Percentiles rank a stretch among this genome's conserved stretches.
Evolutionary conservation across 2,888 invertebrate species (phyloP).

Genomic region (Folsomia candida): DNA sequence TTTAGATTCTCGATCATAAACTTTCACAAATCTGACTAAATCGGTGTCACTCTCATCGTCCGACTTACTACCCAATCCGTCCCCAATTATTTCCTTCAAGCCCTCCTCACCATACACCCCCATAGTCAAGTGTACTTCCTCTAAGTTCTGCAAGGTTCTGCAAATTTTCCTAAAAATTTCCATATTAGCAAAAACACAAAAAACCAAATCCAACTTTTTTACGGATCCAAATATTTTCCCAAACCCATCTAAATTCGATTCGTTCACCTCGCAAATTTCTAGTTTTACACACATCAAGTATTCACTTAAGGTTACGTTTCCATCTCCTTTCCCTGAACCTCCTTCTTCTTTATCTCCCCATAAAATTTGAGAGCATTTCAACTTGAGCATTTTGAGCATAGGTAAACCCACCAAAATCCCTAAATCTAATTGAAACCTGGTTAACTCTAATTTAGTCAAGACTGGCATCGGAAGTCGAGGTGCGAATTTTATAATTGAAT

Average conservation of each 20-base stretch:
- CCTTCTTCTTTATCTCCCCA: too few species aligned
- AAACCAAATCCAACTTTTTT: background rate
- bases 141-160: background rate
- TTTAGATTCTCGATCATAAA: background rate
- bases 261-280: background rate
- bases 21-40: background rate
- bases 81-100: background rate
- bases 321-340: too few species aligned
- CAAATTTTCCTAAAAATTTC: background rate
- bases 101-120: background rate
- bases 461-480: constrained; percentile 13
- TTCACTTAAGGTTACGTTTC: background rate
- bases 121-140: background rate
- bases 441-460: constrained; percentile 18
- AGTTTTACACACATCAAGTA: background rate
- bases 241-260: background rate
- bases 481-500: background rate
- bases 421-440: background rate
- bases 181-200: background rate
- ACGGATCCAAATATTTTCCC: background rate
- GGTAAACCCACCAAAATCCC: background rate
- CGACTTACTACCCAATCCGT: background rate
- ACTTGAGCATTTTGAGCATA: background rate
- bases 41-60: too few species aligned
- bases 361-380: too few species aligned